Base-by-base conservation (phyloP, 2,888 invertebrate genomes). In the Cerastis leucographa region DNA sequence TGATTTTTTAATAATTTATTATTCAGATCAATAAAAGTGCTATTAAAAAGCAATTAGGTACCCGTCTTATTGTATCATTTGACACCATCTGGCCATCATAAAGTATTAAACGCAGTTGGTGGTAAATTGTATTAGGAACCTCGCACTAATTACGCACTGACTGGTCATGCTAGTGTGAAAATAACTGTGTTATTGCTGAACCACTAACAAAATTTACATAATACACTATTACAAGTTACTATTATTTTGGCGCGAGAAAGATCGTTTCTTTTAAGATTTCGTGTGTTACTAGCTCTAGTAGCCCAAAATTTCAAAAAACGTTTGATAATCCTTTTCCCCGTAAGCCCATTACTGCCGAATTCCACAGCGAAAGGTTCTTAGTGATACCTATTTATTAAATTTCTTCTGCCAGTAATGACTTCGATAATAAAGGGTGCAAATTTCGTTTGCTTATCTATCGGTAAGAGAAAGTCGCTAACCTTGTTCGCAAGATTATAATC, bases 41-140 rank as follows among this genome's bases (percentile, higher is more conserved):
- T 78, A 86, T 86, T 86, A 84, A 87, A 85, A 85, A 84, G 81
- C 81, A 87, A 89, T 87, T 85, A n/a, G n/a, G n/a, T n/a, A 86
- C 76, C 75, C 77, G 56, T 83, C 78, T 74, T 72, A 82, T 82
- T 79, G 78, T 84, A 80, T 66, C 70, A 68, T 71, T 56, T 29
- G 61, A 81, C 84, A 85, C 56, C 77, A 88, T 88, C 86, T 85
- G 77, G 74, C 71, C 71, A 75, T 85, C 80, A 72, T 65, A 76
- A 62, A 35, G 61, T 74, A 81, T 74, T 74, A 66, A 46, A 66
- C 87, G 80, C 85, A 40, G 88, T 81, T 78, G 81, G 87, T 80
- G 84, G 84, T 86, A 84, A n/a, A 84, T 67, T 40, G 49, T 66
- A 56, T 56, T 74, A 61, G 49, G 66, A 77, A 67, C 65, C 72